Percentiles rank a stretch among this genome's conserved stretches.
Evolutionary conservation across 2,113 vertebrate species (phyloP).

Genomic region (Petrocephalus zakoni): DNA sequence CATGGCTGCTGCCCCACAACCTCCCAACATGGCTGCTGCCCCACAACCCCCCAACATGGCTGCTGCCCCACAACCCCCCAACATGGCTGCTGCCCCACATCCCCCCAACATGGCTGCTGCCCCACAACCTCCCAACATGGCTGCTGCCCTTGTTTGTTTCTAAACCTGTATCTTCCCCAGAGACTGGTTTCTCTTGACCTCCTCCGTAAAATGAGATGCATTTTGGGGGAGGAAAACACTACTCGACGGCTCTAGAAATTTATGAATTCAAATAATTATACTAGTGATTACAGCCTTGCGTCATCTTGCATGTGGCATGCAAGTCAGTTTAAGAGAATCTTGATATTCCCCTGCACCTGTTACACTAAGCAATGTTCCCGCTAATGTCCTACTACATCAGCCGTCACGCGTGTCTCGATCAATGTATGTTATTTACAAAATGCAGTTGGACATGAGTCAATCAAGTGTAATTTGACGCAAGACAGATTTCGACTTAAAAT

Average conservation of each 20-base stretch:
- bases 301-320: neutral
- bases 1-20: too few species aligned
- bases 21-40: too few species aligned
- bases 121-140: too few species aligned
- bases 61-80: too few species aligned
- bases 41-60: too few species aligned
- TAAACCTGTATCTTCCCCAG: neutral
- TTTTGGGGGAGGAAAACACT: neutral
- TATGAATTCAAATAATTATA: neutral
- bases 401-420: neutral
- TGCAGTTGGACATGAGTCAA: neutral
- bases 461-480: neutral
- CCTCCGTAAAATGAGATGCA: neutral
- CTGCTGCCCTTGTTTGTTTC: neutral
- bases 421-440: neutral
- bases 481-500: neutral
- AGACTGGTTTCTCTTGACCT: neutral
- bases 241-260: neutral
- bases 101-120: too few species aligned
- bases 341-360: neutral
- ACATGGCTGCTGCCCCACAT: too few species aligned
- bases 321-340: neutral
- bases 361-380: neutral
- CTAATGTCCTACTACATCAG: neutral
- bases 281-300: neutral